phyloP scores from a whole-genome alignment of 2,113 vertebrate species.

The Marmota monax region DNA sequence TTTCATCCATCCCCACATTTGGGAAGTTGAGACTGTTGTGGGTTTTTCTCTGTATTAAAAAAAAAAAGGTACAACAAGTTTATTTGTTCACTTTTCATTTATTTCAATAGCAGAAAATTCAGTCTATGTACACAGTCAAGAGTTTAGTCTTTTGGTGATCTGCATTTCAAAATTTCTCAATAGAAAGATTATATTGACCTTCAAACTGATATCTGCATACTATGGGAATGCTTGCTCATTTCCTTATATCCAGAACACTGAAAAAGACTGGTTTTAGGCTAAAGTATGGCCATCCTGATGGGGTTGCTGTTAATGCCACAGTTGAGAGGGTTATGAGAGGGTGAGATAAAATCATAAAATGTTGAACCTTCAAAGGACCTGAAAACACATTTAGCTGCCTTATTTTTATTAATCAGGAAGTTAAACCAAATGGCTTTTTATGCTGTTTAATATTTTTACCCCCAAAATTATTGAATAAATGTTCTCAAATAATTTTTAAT shows the following conservation, averaged over 20 bases:
- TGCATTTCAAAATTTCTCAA: background rate
- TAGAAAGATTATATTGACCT: background rate
- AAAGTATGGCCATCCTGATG: background rate
- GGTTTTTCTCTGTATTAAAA: background rate
- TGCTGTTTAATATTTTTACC: background rate
- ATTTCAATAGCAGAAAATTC: conserved; percentile 1
- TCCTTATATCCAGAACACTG: background rate
- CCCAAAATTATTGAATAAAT: background rate
- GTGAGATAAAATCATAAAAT: background rate
- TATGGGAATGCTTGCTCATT: background rate
- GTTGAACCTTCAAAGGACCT: background rate
- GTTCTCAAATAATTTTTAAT: background rate
- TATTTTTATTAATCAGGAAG: background rate
- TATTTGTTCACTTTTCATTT: background rate
- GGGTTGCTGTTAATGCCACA: background rate
- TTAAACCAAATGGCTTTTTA: background rate
- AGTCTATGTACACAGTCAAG: background rate
- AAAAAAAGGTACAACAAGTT: background rate
- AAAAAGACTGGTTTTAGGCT: background rate
- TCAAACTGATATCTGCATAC: background rate
- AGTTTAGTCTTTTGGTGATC: background rate
- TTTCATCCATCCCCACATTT: background rate
- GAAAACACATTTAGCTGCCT: background rate
- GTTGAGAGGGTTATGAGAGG: background rate
- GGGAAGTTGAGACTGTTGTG: background rate